Evolutionary conservation across 1,140 invertebrate genomes (phyloP), one percentile per base, ranked within the genome.

Genomic region (Drosophila prosaltans): DNA sequence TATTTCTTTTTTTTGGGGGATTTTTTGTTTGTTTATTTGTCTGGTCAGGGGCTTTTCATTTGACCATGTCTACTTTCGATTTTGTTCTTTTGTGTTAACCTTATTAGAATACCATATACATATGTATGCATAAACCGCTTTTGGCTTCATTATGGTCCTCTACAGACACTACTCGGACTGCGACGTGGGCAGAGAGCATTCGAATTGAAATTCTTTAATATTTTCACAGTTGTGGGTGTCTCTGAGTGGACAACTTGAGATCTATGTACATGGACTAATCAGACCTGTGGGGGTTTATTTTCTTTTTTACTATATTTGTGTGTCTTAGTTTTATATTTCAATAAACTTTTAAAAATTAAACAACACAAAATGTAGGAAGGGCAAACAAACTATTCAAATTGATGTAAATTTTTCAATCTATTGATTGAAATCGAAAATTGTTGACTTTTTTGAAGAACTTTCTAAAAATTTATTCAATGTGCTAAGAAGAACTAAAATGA

Each of bases 41-140:
- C 63, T 58, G 61, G 40, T 67, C 11, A 63, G 73, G 69, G 69
- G 60, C 64, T 77, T 84, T 84, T 68, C 67, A 62, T 39, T 59
- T 63, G 57, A 21, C 69, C 45, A 51, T 51, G 65, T 77, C 81
- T 84, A 84, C 81, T 84, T 84, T 84, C 81, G 81, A 84, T 84
- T 84, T 77, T 83, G 28, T 74, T 24, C 39, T 54, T 71, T 74
- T 78, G 28, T 74, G 41, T 80, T 72, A 54, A 51, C 68, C 72
- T 67, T 78, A 78, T 78, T 77, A 63, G 32, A 71, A 67, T 57
- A 65, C 39, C 28, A 30, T 45, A 43, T 16, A 16, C 16, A 16
- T 16, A 16, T 16, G 16, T 16, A 16, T 16, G 16, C 0, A 16
- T 11, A 43, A 73, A 36, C 41, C 11, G 43, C n/a, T 45, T 51